phyloP scores from a whole-genome alignment of 2,113 vertebrate species.

The Sinocyclocheilus grahami region DNA sequence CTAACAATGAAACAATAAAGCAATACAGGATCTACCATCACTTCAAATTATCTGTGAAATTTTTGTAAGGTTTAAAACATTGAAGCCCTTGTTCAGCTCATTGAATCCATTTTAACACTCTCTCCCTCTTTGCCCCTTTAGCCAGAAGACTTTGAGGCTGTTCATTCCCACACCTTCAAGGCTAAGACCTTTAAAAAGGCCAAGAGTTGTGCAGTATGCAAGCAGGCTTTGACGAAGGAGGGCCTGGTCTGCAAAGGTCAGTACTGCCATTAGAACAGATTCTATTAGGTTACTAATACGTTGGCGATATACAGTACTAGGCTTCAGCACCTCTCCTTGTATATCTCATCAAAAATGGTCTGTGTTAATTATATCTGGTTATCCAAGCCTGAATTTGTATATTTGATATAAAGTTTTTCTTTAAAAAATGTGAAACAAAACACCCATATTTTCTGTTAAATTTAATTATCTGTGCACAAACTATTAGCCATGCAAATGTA shows the following conservation, averaged over 20 bases:
- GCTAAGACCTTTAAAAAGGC: conserved; percentile 95
- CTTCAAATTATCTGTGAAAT: not conserved
- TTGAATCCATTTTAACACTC: too few relatives aligned
- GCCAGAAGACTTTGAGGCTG: conserved; percentile 90
- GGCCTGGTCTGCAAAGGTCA: conserved; percentile 92
- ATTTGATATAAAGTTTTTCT: not conserved
- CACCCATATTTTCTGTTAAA: not conserved
- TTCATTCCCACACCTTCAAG: conserved; percentile 88
- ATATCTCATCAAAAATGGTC: not conserved
- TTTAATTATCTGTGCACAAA: not conserved
- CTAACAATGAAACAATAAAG: not conserved
- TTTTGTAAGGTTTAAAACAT: not conserved
- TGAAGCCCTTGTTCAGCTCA: too few relatives aligned
- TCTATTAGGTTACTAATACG: not conserved
- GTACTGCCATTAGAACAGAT: conserved; percentile 45
- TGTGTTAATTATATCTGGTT: not conserved
- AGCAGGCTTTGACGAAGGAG: conserved; percentile 91
- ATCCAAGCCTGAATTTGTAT: not conserved
- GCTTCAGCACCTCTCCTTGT: not conserved
- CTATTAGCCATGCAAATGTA: not conserved
- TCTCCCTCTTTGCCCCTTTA: conserved; percentile 60
- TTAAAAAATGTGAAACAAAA: not conserved
- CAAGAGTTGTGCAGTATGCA: conserved; percentile 91
- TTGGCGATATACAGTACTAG: not conserved
- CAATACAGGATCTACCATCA: not conserved